Conservation (phyloP, 2,113 vertebrate species). For the Leucoraja erinaceus region DNA sequence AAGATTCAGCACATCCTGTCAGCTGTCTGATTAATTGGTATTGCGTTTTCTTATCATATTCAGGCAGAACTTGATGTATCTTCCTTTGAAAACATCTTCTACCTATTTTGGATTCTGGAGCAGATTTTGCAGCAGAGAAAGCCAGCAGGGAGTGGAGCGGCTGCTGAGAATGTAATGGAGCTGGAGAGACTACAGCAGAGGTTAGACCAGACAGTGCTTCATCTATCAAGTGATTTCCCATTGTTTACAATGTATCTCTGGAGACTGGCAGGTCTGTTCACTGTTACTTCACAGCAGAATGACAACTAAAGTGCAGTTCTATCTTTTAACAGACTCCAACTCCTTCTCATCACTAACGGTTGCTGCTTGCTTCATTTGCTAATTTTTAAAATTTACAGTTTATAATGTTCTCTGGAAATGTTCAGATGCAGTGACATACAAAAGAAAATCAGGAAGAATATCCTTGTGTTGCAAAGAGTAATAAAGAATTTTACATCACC, state of each 20-base stretch:
- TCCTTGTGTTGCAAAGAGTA: conserved; percentile 16
- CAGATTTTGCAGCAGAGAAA: conserved; percentile 57
- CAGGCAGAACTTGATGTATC: conserved; percentile 54
- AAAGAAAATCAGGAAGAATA: conserved; percentile 28
- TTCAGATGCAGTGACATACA: not conserved
- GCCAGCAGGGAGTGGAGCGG: conserved; percentile 25
- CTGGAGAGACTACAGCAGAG: conserved; percentile 54
- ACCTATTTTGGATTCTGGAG: conserved; percentile 67
- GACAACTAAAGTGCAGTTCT: conserved; percentile 3
- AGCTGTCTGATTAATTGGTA: not conserved
- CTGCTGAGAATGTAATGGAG: conserved; percentile 43
- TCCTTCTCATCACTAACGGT: not conserved
- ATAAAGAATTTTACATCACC: conserved; percentile 26
- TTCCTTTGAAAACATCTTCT: conserved; percentile 72
- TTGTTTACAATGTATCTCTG: conserved; percentile 76
- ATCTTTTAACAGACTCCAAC: not conserved
- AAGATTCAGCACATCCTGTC: not conserved
- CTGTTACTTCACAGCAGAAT: conserved; percentile 39
- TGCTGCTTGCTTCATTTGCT: not conserved
- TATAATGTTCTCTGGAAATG: not conserved
- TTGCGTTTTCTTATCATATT: conserved; percentile 52
- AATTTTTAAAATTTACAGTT: not conserved
- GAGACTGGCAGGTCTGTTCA: conserved; percentile 64
- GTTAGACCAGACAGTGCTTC: conserved; percentile 61
- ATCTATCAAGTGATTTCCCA: conserved; percentile 74